Evolutionary conservation across 2,888 invertebrate species (phyloP).

Genomic region (Aquatica leii): DNA sequence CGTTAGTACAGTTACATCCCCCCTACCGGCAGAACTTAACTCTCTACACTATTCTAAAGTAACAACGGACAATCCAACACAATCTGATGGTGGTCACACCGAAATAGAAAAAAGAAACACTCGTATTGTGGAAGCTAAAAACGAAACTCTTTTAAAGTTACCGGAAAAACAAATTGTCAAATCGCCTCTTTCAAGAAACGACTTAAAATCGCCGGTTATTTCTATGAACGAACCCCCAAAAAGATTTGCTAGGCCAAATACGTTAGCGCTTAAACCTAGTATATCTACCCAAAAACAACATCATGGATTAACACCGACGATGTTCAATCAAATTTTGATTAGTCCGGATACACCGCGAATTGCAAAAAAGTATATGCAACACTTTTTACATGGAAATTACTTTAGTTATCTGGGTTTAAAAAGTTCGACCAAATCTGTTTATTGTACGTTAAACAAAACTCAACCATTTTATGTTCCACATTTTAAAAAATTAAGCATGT

Average conservation of each 20-base stretch:
- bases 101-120: not conserved
- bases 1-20: not conserved
- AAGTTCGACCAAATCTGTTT: constrained; percentile 89
- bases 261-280: constrained; percentile 84
- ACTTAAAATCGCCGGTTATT: constrained; percentile 38
- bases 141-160: not conserved
- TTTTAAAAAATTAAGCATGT: constrained; percentile 92
- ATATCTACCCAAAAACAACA: constrained; percentile 83
- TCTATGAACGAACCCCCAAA: constrained; percentile 62
- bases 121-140: too few species aligned
- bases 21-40: not conserved
- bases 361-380: constrained; percentile 87
- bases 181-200: constrained; percentile 32
- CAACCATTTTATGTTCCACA: constrained; percentile 95
- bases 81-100: not conserved
- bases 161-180: constrained; percentile 6
- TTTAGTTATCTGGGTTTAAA: constrained; percentile 92
- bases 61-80: not conserved
- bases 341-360: constrained; percentile 93
- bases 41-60: not conserved
- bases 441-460: constrained; percentile 91
- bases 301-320: constrained; percentile 83
- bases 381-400: constrained; percentile 89
- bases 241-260: constrained; percentile 83
- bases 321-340: constrained; percentile 82